phyloP scores from a whole-genome alignment of 2,888 invertebrate genomes.

The Hoplodrina ambigua region DNA sequence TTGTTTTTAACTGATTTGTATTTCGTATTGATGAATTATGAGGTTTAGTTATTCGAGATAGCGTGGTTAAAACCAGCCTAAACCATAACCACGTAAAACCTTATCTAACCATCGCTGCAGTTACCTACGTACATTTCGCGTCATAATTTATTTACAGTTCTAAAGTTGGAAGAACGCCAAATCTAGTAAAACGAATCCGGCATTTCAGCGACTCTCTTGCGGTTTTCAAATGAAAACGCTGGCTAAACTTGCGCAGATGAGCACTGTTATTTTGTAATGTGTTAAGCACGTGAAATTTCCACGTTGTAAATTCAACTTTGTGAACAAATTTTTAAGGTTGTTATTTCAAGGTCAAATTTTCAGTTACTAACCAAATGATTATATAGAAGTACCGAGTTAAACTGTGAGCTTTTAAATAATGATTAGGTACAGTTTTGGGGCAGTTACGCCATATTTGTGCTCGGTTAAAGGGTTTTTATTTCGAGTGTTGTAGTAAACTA shows the following conservation, averaged over 20 bases:
- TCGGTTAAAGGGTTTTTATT: slow-evolving; percentile 49
- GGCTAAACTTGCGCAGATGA: slow-evolving; percentile 61
- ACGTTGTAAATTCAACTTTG: slow-evolving; percentile 38
- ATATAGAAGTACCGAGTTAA: slow-evolving; percentile 52
- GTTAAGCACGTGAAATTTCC: slow-evolving; percentile 44
- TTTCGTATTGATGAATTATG: background rate
- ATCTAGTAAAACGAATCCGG: slow-evolving; percentile 71
- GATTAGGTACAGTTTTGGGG: slow-evolving; percentile 60
- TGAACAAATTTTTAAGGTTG: background rate
- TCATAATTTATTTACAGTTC: slow-evolving; percentile 73
- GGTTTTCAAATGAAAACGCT: slow-evolving; percentile 70
- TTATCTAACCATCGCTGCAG: slow-evolving; percentile 61
- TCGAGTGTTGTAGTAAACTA: slow-evolving; percentile 26
- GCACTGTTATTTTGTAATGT: slow-evolving; percentile 61
- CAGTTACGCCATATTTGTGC: slow-evolving; percentile 50
- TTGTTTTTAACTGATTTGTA: no score
- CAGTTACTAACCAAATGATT: slow-evolving; percentile 44
- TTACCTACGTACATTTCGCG: slow-evolving; percentile 64
- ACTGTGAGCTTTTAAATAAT: slow-evolving; percentile 64
- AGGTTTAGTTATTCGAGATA: background rate
- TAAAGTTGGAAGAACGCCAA: slow-evolving; percentile 71
- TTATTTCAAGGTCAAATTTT: background rate
- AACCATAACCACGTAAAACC: slow-evolving; percentile 27
- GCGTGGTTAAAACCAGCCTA: background rate
- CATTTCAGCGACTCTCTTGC: slow-evolving; percentile 71